Base-by-base conservation (phyloP, 2,888 invertebrate genomes). In the Tortricodes alternella region DNA sequence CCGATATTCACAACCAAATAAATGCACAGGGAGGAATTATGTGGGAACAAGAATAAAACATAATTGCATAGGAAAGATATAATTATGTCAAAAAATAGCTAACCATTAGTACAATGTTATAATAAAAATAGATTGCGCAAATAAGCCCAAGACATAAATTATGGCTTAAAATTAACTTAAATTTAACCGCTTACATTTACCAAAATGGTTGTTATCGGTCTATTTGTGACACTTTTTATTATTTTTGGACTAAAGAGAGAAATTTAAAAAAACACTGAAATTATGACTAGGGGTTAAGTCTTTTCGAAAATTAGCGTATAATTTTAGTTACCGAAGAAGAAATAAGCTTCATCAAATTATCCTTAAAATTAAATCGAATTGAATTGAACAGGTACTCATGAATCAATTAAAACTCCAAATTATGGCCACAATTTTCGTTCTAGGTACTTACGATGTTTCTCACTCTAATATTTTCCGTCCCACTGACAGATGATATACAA, bases 21-120 rank as follows among this genome's bases (percentile, higher is more conserved):
- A 51, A 46, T 18, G 51, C 29, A 74, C 74, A 82, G 83, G 83
- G 83, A 85, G 85, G 83, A 83, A 82, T 73, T 74, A 74, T 76
- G 74, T 80, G 79, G 85, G 78, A 76, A 58, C 48, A 53, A 51
- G 66, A 46, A 59, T 80, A 67, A 80, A 68, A 73, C 67, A 58
- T 60, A 49, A 37, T 68, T 74, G 59, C 66, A 72, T 79, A 77
- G 59, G 73, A 79, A 77, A 73, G 76, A 58, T 74, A 78, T 80
- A 81, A 78, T 85, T 70, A 67, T 74, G 66, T 73, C 68, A 71
- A 78, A 74, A 78, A 78, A 69, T 76, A 69, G 70, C 65, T 65
- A 69, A 75, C 52, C 55, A 55, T 66, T 65, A 67, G 62, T 64
- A 61, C 59, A 59, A 64, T 53, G 29, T 38, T 32, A 46, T 15